These are phyloP conservation scores for Nasonovia ribisnigri DNA, from an alignment of 2,888 invertebrate species.

Conservation along the genomic window DNA sequence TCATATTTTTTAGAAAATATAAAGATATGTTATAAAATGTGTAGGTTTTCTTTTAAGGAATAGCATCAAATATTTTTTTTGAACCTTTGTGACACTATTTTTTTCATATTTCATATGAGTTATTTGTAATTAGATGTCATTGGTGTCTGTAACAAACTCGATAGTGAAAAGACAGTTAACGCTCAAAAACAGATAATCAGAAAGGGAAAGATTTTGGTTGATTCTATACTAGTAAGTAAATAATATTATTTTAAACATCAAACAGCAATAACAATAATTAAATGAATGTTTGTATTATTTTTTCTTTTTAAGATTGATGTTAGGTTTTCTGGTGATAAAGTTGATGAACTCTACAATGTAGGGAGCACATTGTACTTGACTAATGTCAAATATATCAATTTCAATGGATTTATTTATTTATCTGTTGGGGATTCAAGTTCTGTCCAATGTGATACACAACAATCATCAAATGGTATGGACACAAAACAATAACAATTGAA, in stretches of 20 bases:
- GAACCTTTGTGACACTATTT: too few species aligned
- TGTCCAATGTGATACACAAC: background rate
- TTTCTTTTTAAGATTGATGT: background rate
- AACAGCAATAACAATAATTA: background rate
- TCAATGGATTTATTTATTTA: background rate
- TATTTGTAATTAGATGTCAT: background rate
- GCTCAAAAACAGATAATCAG: background rate
- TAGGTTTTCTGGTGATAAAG: background rate
- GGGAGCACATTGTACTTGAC: background rate
- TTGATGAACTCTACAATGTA: background rate
- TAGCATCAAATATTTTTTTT: too few species aligned
- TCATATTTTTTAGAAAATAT: too few species aligned
- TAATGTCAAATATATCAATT: background rate
- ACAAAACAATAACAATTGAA: too few species aligned
- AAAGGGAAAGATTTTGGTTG: background rate
- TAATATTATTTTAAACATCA: background rate
- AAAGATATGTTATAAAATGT: too few species aligned
- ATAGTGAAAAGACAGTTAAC: background rate
- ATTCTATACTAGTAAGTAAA: background rate
- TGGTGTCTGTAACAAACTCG: background rate
- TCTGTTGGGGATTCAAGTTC: background rate
- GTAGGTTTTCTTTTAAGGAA: too few species aligned
- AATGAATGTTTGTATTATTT: background rate
- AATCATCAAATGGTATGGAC: too few species aligned
- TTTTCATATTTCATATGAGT: too few species aligned